Evolutionary conservation across 1,140 invertebrate genomes (phyloP), one percentile per base, ranked within the genome.

Genomic region (Drosophila ananassae): DNA sequence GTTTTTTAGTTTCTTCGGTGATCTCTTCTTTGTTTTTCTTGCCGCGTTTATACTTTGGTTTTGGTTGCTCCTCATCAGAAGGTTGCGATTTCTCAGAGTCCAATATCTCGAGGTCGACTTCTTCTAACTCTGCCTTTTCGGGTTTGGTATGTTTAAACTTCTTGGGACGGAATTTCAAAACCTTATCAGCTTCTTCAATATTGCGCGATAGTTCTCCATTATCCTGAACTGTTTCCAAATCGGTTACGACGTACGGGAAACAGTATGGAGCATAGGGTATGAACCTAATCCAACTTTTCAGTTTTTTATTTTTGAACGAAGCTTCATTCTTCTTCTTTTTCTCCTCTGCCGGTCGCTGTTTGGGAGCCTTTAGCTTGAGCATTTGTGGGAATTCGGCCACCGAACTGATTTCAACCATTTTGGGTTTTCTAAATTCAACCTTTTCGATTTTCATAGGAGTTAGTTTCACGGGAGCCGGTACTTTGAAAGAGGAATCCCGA

Each of bases 301-400:
- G 72, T 54, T 90, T 91, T 34, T 81, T 79, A 48, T 84, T 83
- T 32, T 87, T 90, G 5, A 91, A 91, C 0, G 73, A 63, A 3
- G 77, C 74, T 73, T 92, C 91, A n/a, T 34, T 28, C 34, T 89
- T 92, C 76, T 80, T 92, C 89, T 91, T 92, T 69, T 91, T 92
- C 57, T 79, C 92, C 30, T 75, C 44, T 68, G 91, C 66, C 75
- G 91, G 73, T 89, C 92, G 91, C 57, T 90, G 93, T 25, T 91
- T 92, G 12, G 90, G 79, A 28, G 91, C 82, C 67, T 91, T 91
- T 6, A 91, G 76, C 48, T 92, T 91, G 2, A 90, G 69, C 84
- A 90, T 91, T 66, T 90, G 84, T 8, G 84, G 90, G 41, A 90
- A 89, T 68, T 79, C 78, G 9, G 53, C 85, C 7, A 91, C 90